Evolutionary conservation across 2,888 invertebrate genomes (phyloP), one percentile per base, ranked within the genome.

Genomic region (Ormia ochracea): DNA sequence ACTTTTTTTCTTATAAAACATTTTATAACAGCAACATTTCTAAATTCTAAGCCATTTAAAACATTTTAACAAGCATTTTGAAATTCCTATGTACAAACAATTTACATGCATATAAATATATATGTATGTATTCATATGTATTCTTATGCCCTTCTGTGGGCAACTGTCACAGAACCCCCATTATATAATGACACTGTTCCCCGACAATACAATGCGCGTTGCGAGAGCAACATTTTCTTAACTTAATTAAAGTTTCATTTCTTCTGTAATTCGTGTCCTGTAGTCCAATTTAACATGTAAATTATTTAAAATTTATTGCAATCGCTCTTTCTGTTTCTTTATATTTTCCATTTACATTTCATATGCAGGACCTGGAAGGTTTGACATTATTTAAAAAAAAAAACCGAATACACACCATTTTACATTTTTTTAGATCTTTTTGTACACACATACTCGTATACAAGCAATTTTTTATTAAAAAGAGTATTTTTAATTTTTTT

Each of bases 211-310:
- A 70, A 36, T 19, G 23, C 17, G 31, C 59, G 31, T 63, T 72
- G 41, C 9, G 41, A 54, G 26, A 33, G 54, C 43, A 33, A 52
- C 43, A 31, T 33, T 26, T 10, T 26, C 12, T 10, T 38, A 41
- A 12, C 2, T 17, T 69, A 26, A 19, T 31, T 17, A 69, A 45
- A 33, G 17, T 12, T 23, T 4, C 0, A 10, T 2, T 59, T 28
- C 59, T 14, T 72, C 54, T 31, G 43, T 74, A 52, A 70, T 61
- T 76, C 65, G 36, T 78, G 70, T 81, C 58, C 70, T 75, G 82
- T 83, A 83, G 84, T 86, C 80, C 84, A 86, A 83, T 85, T 85
- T 84, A 83, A 3, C 28, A 52, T 54, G 70, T 66, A 70, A 75
- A 79, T 79, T 79, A 79, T 79, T 79, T 69, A 48, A 38, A 79